Evolutionary conservation across 2,797 vertebrate genomes (phyloP).

Genomic region (Meda fulgida): DNA sequence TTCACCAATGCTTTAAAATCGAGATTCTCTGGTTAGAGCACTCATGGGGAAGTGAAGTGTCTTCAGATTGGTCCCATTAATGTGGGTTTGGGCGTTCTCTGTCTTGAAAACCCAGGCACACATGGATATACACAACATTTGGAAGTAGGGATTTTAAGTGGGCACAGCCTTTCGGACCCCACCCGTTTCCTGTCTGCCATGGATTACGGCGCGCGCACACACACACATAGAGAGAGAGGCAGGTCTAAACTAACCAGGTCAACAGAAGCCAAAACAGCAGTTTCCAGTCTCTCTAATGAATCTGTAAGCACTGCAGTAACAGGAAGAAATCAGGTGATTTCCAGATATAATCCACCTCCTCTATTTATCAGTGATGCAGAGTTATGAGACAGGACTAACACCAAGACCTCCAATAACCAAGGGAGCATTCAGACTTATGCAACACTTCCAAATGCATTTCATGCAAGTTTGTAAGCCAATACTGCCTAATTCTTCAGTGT

Average conservation of each 20-base stretch:
- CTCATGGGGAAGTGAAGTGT: slow-evolving; percentile 10
- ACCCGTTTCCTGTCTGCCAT: slow-evolving; percentile 56
- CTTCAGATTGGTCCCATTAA: slow-evolving; percentile 24
- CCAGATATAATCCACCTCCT: slow-evolving; percentile 35
- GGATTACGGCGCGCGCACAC: slow-evolving; percentile 38
- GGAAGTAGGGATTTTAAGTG: slow-evolving; percentile 50
- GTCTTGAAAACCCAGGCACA: slow-evolving; percentile 16
- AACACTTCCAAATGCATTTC: slow-evolving; percentile 17
- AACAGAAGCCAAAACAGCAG: slow-evolving; percentile 52
- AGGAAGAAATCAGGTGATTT: slow-evolving; percentile 49
- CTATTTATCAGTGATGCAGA: slow-evolving; percentile 50
- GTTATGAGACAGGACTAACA: slow-evolving; percentile 36
- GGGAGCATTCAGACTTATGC: slow-evolving; percentile 20
- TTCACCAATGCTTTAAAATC: slow-evolving; percentile 6
- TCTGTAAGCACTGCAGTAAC: slow-evolving; percentile 28
- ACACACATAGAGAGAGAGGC: slow-evolving; percentile 14
- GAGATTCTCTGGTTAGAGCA: slow-evolving; percentile 5
- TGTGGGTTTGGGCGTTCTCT: slow-evolving; percentile 16
- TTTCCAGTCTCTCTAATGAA: slow-evolving; percentile 54
- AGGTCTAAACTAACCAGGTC: slow-evolving; percentile 52
- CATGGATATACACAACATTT: slow-evolving; percentile 27
- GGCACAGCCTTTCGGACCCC: slow-evolving; percentile 46
- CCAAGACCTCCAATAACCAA: slow-evolving; percentile 16
- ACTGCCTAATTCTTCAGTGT: neutral
- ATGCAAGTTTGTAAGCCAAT: neutral